These are phyloP conservation scores for Protonemura montana DNA, from an alignment of 2,888 invertebrate genomes.

Conservation along the genomic window DNA sequence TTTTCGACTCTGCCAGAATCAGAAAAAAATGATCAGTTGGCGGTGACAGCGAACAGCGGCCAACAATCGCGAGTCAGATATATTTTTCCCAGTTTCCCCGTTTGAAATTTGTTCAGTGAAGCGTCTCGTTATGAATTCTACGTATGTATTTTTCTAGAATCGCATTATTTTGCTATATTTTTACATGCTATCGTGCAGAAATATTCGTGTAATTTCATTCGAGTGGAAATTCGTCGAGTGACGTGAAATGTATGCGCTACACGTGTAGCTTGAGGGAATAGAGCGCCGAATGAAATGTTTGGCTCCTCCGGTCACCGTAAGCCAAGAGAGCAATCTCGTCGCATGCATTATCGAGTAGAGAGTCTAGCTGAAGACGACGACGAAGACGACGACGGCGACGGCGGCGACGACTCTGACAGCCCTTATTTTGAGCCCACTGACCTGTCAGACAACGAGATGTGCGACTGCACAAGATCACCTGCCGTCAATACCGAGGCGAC, in stretches of 20 bases:
- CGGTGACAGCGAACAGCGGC: not conserved
- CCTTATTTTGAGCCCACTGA: not conserved
- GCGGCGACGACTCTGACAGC: not conserved
- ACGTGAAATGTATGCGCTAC: not conserved
- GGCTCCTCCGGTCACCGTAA: not conserved
- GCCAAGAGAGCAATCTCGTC: not conserved
- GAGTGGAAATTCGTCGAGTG: not conserved
- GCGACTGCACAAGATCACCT: not conserved
- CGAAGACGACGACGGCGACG: not conserved
- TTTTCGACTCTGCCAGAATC: not conserved
- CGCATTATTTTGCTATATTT: not conserved
- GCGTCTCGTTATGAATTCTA: not conserved
- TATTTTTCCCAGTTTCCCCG: not conserved
- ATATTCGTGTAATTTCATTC: not conserved
- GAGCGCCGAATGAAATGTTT: not conserved
- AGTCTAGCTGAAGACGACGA: not conserved
- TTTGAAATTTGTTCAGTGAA: not conserved
- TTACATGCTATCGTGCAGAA: not conserved
- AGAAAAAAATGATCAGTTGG: not conserved
- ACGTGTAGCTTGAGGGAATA: not conserved
- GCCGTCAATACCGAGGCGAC: not conserved
- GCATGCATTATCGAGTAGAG: not conserved
- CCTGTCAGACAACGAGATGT: not conserved
- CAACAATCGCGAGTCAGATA: not conserved
- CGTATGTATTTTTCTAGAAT: not conserved